A percentile compares a stretch with the other conserved stretches of the same genome.
Conservation (phyloP, 2,113 vertebrate species). For the Hippolais icterina region DNA sequence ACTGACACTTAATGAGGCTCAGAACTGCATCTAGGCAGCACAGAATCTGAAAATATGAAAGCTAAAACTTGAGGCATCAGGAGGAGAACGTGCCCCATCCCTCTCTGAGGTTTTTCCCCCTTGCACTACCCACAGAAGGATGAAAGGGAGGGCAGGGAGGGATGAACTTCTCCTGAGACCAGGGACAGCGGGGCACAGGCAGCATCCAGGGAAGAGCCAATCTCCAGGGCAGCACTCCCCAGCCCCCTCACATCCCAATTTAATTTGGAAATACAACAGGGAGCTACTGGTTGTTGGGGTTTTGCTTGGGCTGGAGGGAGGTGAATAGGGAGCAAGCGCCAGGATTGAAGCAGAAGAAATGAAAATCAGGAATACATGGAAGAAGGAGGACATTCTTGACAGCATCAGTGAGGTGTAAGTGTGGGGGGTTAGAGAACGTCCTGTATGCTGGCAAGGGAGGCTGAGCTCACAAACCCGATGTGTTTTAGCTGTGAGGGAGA, state of each 20-base stretch:
- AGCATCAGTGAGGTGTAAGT: background rate
- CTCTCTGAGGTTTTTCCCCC: background rate
- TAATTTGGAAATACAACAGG: background rate
- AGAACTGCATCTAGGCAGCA: no score
- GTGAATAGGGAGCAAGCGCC: background rate
- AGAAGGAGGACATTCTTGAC: background rate
- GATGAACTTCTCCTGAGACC: background rate
- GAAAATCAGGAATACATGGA: background rate
- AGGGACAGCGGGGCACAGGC: background rate
- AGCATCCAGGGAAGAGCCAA: background rate
- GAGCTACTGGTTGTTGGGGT: background rate
- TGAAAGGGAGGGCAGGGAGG: background rate
- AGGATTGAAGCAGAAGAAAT: background rate
- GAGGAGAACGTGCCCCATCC: background rate
- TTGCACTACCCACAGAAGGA: accelerated
- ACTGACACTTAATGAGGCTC: no score
- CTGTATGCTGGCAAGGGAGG: background rate
- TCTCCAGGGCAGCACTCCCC: background rate
- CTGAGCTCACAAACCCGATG: background rate
- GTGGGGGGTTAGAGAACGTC: background rate
- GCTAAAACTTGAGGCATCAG: no score
- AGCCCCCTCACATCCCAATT: background rate
- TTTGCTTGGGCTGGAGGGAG: background rate
- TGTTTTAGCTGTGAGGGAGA: background rate
- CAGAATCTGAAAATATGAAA: no score